phyloP scores from a whole-genome alignment of 2,113 vertebrate species.

The Tyrannus savana region DNA sequence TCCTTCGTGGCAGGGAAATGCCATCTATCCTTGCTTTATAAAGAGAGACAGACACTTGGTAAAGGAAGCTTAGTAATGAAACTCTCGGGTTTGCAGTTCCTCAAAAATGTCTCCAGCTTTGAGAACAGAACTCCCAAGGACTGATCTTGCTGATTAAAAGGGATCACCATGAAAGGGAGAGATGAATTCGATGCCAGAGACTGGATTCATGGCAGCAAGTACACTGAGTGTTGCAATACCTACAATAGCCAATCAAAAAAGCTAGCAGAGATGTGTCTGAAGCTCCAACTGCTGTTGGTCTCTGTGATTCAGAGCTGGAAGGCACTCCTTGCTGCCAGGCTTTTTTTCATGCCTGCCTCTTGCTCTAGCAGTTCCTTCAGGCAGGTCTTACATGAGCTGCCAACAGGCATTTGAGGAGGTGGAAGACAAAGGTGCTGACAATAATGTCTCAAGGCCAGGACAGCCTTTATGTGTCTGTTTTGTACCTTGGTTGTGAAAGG shows the following conservation, averaged over 20 bases:
- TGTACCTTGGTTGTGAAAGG: background rate
- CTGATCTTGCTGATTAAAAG: background rate
- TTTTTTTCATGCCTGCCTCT: background rate
- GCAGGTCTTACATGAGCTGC: background rate
- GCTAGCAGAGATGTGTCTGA: background rate
- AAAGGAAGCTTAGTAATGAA: background rate
- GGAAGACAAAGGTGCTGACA: background rate
- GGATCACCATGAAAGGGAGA: background rate
- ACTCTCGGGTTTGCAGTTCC: background rate
- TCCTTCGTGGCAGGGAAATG: background rate
- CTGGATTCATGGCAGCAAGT: background rate
- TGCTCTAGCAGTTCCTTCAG: background rate
- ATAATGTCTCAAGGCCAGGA: background rate
- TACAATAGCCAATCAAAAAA: background rate
- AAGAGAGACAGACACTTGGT: background rate
- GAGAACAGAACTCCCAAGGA: background rate
- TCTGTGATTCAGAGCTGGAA: background rate
- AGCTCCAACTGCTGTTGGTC: background rate
- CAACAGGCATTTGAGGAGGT: background rate
- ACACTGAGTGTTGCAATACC: background rate
- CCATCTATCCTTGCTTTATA: background rate
- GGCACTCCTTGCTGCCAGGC: background rate
- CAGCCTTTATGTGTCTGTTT: background rate
- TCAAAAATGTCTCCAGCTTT: background rate
- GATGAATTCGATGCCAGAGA: background rate